These are phyloP conservation scores for Aythya fuligula DNA, from an alignment of 2,797 vertebrate species.

Conservation along the genomic window DNA sequence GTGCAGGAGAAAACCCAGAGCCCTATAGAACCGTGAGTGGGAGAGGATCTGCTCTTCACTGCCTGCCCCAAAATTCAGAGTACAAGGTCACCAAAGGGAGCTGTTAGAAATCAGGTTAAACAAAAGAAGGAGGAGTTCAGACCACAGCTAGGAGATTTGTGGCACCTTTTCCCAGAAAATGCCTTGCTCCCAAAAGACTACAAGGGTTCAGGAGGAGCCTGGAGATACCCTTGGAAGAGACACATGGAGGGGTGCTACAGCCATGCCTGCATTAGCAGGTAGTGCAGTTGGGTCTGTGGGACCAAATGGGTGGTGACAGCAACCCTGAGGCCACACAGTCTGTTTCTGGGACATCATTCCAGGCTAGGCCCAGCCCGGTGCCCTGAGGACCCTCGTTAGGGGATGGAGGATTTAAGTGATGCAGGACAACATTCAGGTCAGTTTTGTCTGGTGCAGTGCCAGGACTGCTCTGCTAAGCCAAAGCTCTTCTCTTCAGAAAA, in stretches of 20 bases:
- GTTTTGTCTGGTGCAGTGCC: neutral
- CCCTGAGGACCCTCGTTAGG: neutral
- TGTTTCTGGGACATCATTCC: neutral
- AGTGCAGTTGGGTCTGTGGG: neutral
- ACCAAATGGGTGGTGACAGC: neutral
- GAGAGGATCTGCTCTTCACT: neutral
- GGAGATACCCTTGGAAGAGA: neutral
- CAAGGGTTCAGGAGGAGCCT: neutral
- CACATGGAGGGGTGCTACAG: neutral
- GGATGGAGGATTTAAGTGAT: neutral
- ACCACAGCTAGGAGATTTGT: neutral
- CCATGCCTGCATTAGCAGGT: neutral
- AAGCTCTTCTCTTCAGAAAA: neutral
- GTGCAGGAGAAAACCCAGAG: neutral
- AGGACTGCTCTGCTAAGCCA: neutral
- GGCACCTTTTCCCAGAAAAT: neutral
- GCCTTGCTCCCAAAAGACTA: neutral
- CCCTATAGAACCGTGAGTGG: neutral
- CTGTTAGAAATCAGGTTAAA: neutral
- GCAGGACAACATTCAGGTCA: neutral
- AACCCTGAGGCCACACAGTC: fast-evolving
- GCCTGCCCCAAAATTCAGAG: neutral
- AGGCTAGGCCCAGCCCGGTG: neutral
- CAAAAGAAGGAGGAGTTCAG: neutral
- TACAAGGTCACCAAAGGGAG: neutral